Conservation (phyloP, 2,888 invertebrate genomes). For the Lithosia quadra region DNA sequence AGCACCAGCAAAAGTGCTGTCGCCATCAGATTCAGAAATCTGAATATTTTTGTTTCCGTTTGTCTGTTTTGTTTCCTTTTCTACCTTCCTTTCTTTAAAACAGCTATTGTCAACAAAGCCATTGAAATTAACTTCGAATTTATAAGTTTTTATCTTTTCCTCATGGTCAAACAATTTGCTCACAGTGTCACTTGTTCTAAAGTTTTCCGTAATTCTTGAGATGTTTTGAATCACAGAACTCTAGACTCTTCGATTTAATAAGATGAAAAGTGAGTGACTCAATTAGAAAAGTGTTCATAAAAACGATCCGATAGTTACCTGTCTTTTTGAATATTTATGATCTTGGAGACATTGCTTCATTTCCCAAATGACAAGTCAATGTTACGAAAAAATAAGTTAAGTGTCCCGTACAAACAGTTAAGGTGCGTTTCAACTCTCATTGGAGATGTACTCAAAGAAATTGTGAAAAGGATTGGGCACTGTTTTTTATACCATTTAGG, state of each 20-base stretch:
- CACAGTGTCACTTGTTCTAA: background rate
- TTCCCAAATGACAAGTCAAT: no score
- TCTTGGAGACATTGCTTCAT: background rate
- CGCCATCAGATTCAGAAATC: background rate
- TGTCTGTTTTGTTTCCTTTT: background rate
- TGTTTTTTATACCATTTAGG: no score
- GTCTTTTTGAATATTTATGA: background rate
- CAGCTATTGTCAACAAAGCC: background rate
- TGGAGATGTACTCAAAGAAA: no score
- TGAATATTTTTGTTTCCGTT: conserved; percentile 1
- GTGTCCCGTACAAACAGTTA: background rate
- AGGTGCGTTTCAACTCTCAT: no score
- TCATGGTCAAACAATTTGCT: background rate
- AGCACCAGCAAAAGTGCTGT: background rate
- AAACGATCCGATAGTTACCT: background rate
- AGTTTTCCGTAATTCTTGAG: background rate
- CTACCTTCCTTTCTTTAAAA: background rate
- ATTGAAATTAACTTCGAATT: background rate
- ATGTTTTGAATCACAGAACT: background rate
- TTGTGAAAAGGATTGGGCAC: no score
- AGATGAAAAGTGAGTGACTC: background rate
- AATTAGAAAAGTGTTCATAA: background rate
- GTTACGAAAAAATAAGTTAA: no score
- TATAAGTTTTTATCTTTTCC: background rate
- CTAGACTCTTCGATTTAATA: background rate